Conservation (phyloP, 2,888 invertebrate species). For the Loripinus fragilis region DNA sequence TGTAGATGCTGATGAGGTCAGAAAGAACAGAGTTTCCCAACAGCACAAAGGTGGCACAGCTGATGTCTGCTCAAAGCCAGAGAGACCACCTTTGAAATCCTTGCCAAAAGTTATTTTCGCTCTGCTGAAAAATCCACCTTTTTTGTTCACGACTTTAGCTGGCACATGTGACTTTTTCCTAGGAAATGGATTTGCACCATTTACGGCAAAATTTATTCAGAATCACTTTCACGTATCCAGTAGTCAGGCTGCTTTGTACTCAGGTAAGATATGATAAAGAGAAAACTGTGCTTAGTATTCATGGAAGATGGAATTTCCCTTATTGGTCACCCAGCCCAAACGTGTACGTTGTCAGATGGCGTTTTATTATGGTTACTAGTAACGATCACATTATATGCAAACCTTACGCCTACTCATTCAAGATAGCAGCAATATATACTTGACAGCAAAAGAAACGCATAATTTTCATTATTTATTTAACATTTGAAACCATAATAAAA, state of each 20-base stretch:
- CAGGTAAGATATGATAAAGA: constrained; percentile 87
- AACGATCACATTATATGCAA: too few relatives aligned
- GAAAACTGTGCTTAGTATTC: too few relatives aligned
- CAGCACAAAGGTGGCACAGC: constrained; percentile 59
- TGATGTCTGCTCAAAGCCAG: constrained; percentile 21
- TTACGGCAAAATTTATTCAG: constrained; percentile 90
- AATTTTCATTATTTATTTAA: too few relatives aligned
- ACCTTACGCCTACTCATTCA: too few relatives aligned
- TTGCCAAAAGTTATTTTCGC: constrained; percentile 50
- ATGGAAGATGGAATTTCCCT: too few relatives aligned
- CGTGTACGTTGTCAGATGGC: too few relatives aligned
- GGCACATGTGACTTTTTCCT: constrained; percentile 85
- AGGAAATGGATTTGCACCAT: constrained; percentile 87
- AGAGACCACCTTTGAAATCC: constrained; percentile 40
- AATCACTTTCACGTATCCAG: constrained; percentile 89
- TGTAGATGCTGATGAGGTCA: constrained; percentile 68
- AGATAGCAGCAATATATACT: too few relatives aligned
- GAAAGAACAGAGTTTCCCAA: constrained; percentile 65
- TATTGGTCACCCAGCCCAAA: too few relatives aligned
- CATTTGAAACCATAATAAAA: too few relatives aligned
- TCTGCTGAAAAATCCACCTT: constrained; percentile 75
- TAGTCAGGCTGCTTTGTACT: constrained; percentile 87
- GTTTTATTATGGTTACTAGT: too few relatives aligned
- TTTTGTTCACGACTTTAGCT: constrained; percentile 88
- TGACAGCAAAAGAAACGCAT: too few relatives aligned